Base-by-base conservation (phyloP, 2,113 vertebrate species). In the Muntiacus reevesi region DNA sequence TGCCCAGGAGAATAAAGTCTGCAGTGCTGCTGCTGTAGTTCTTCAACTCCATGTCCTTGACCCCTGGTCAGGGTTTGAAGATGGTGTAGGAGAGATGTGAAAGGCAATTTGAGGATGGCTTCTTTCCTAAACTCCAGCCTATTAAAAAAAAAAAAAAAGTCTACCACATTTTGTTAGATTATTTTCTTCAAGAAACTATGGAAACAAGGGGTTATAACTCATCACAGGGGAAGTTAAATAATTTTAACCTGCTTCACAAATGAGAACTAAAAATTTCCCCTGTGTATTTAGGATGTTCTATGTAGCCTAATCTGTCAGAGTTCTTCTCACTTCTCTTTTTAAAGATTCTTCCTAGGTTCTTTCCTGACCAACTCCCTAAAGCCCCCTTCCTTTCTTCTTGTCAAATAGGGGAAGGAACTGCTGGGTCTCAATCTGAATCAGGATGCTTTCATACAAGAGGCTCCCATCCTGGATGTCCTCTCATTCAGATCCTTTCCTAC, bases 1-100 rank as follows among this genome's bases (percentile, higher is more conserved):
- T 21, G 59, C 97, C 98, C 45, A 97, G 84, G 40, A 98, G 95
- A 57, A 98, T 92, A 89, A 98, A 98, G 43, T 6, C 89, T 0
- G 36, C 36, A 3, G 15, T 27, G 25, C 88, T 96, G 91, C 92
- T 86, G 40, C 89, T 98, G 11, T 71, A 17, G 33, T 98, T 98
- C 43, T 91, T 93, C 13, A 11, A 25, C 7, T 97, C 91, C 97
- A 97, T 95, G 91, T 45, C 4, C 67, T 54, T 40, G 64, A 23
- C 5, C 40, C 4, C 28, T 90, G 55, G 76, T 9, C 5, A 50
- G 40, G 3, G 25, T 86, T 50, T 90, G 60, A 16, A 90, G 67
- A 28, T 54, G 43, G 52, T 9, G 11, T 83, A 13, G 50, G 6
- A 88, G n/a, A 36, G 17, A 91, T n/a, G 2, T 0, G 8, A 64